Base-by-base conservation (phyloP, 2,888 invertebrate genomes). In the Podabrus alpinus region DNA sequence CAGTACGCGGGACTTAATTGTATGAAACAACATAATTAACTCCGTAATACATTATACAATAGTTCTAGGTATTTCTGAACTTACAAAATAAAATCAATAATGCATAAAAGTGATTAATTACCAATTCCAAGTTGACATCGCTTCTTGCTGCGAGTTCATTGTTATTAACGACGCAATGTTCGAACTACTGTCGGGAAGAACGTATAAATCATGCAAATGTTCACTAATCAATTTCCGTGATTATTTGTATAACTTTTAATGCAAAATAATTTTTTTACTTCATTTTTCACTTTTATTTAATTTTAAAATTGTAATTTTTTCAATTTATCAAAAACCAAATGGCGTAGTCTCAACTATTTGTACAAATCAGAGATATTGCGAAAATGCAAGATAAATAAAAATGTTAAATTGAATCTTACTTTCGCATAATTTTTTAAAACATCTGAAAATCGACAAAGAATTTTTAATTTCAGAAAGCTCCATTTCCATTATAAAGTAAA, bases 91-190 rank as follows among this genome's bases (percentile, higher is more conserved):
- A 45, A 45, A 45, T 45, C 45, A 45, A 45, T 45, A 45, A 45
- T 45, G 45, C 45, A 45, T 45, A 45, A 45, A 45, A 45, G 45
- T 45, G 45, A 45, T 45, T 45, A 45, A 45, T 45, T 45, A 9
- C 45, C 45, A n/a, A 45, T n/a, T n/a, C 45, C 45, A 45, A 45
- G 61, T 61, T 61, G 15, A 17, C 61, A 61, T 61, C 61, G 61
- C 17, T 61, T 61, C 61, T 61, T 61, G 61, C 17, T 61, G 13
- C 7, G 21, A 9, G 15, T 64, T 64, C 19, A 64, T 17, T 64
- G 62, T 64, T 64, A 64, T 64, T 64, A 64, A 64, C 62, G 62
- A 64, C 45, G 45, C n/a, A 45, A 45, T 64, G 62, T 64, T 64
- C 21, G n/a, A 64, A 21, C 21, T 64, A 64, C 21, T 21, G 19